Evolutionary conservation across 2,797 vertebrate species (phyloP), one percentile per base, ranked within the genome.

Genomic region (Parotocinclus haroldoi): DNA sequence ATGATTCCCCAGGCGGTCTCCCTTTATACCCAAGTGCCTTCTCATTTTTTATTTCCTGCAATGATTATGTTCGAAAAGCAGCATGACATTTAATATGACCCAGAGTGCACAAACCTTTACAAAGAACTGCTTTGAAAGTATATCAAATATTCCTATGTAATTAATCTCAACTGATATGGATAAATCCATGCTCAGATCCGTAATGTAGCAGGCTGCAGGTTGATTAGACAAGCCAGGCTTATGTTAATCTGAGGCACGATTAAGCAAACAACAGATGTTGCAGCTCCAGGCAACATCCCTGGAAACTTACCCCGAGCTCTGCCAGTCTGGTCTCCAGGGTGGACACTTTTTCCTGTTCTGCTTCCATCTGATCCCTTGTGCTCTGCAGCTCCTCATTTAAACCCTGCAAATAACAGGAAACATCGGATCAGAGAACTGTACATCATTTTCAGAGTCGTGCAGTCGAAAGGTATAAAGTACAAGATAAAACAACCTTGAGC

Each of bases 401-500:
- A 50, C 54, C 73, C 95, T 98, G 76, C 40, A 45, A 60, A 73
- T 5, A 9, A 66, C 8, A 55, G 0, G 59, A 27, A 48, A 4
- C 3, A 42, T 14, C 0, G 44, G 37, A 11, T 27, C 53, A 54
- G 14, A 27, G 2, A 27, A 27, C 27, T 46, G 16, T 5, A 39
- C 10, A 4, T 8, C 36, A 40, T 50, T 50, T 50, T 50, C 7
- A 19, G 3, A 13, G 13, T 51, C 4, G 39, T 46, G 12, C 16
- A 40, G 9, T 50, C 7, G 10, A 11, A 38, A 54, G 4, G 17
- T 16, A 16, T 3, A 57, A 0, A 37, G 14, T 27, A 45, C 27
- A 39, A 58, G 17, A 60, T 7, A 56, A n/a, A n/a, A n/a, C n/a
- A n/a, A 93, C 92, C 92, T 93, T 90, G 27, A 93, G 78, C 82